phyloP scores from a whole-genome alignment of 2,888 invertebrate genomes.

The Neria commutata region DNA sequence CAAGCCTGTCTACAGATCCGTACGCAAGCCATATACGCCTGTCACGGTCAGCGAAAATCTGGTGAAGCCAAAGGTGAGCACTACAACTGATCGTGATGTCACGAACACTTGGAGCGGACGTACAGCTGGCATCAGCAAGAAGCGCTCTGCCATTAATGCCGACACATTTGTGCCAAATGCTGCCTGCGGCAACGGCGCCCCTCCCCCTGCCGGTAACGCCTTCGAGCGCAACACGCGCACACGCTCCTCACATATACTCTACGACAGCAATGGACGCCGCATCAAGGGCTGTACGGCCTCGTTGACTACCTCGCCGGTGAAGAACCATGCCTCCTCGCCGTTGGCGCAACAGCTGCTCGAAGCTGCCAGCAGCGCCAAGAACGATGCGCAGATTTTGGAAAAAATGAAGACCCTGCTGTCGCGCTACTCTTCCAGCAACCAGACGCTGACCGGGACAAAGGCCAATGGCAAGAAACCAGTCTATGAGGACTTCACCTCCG shows the following conservation, averaged over 20 bases:
- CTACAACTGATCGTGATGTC: too few species aligned
- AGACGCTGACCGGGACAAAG: slow-evolving; percentile 12
- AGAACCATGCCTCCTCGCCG: slow-evolving; percentile 68
- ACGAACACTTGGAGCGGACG: slow-evolving; percentile 81
- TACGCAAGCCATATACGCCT: slow-evolving; percentile 57
- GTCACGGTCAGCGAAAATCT: slow-evolving; percentile 29
- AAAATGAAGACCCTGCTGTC: slow-evolving; percentile 76
- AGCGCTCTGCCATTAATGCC: slow-evolving; percentile 65
- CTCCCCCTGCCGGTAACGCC: slow-evolving; percentile 52
- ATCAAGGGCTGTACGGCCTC: slow-evolving; percentile 59
- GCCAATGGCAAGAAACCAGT: slow-evolving; percentile 61
- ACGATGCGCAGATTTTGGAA: slow-evolving; percentile 74
- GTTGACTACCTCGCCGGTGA: slow-evolving; percentile 64
- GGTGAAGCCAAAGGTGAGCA: slow-evolving; percentile 43
- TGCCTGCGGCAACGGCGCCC: not conserved
- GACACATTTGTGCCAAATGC: slow-evolving; percentile 66
- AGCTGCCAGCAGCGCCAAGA: slow-evolving; percentile 73
- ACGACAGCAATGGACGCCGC: slow-evolving; percentile 64
- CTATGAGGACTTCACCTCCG: slow-evolving; percentile 72
- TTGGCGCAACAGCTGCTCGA: slow-evolving; percentile 74
- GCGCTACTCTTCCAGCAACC: slow-evolving; percentile 64
- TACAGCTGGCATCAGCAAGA: slow-evolving; percentile 52
- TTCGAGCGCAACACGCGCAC: slow-evolving; percentile 64
- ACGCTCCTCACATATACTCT: slow-evolving; percentile 58
- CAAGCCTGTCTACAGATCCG: slow-evolving; percentile 60